phyloP scores from a whole-genome alignment of 1,140 invertebrate species.

The Zaprionus inermis region DNA sequence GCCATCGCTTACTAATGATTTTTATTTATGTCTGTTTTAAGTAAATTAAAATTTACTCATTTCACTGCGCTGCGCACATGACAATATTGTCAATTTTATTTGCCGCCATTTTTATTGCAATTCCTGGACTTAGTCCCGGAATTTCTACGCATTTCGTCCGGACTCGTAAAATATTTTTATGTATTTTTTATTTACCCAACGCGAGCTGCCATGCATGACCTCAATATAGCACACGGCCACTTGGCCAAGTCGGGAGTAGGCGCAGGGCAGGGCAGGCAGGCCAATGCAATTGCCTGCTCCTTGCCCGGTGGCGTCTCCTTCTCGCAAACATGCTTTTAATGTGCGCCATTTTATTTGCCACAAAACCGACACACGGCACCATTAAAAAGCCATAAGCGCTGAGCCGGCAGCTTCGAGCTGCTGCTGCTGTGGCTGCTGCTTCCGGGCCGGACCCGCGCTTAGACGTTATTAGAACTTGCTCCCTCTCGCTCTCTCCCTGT shows the following conservation, averaged over 20 bases:
- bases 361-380: conserved; percentile 80
- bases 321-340: conserved; percentile 75
- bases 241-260: conserved; percentile 24
- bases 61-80: conserved; percentile 58
- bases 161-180: conserved; percentile 83
- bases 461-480: conserved; percentile 72
- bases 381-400: conserved; percentile 81
- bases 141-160: conserved; percentile 40
- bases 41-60: conserved; percentile 81
- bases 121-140: conserved; percentile 53
- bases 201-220: conserved; percentile 69
- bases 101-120: conserved; percentile 77
- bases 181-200: conserved; percentile 79
- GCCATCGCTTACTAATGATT: conserved; percentile 31
- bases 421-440: not conserved
- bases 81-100: conserved; percentile 83
- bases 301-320: conserved; percentile 20
- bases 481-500: not conserved
- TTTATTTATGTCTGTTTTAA: conserved; percentile 75
- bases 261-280: conserved; percentile 1
- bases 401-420: conserved; percentile 61
- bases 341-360: conserved; percentile 82
- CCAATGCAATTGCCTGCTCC: conserved; percentile 67
- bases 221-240: conserved; percentile 59
- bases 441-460: conserved; percentile 63